These are phyloP conservation scores for Saccostrea glomerata DNA, from an alignment of 1,140 invertebrate species.

Conservation along the genomic window DNA sequence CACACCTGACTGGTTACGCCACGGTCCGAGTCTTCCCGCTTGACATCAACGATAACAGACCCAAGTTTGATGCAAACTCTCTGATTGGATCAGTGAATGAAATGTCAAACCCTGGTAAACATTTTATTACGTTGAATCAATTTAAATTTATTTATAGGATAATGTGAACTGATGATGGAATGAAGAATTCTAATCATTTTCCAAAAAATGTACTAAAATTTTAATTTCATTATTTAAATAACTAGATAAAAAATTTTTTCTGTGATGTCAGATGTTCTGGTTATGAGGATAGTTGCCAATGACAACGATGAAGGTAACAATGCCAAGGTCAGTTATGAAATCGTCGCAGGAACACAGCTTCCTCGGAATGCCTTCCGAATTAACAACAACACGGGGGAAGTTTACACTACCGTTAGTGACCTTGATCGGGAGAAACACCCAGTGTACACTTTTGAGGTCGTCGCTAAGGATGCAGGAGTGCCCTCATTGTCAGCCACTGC, in stretches of 20 bases:
- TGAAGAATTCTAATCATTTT: no score
- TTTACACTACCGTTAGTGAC: conserved; percentile 54
- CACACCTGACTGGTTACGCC: conserved; percentile 90
- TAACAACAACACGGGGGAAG: conserved; percentile 43
- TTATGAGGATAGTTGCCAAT: conserved; percentile 94
- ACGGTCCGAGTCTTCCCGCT: conserved; percentile 97
- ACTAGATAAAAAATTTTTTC: no score
- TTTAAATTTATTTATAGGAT: no score
- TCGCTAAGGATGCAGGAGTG: conserved; percentile 41
- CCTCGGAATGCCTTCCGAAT: conserved; percentile 45
- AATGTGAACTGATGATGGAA: no score
- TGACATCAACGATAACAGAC: conserved; percentile 99
- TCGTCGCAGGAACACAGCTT: conserved; percentile 1
- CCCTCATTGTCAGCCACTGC: conserved; percentile 27
- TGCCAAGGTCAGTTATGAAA: conserved; percentile 56
- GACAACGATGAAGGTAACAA: conserved; percentile 80
- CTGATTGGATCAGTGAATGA: conserved; percentile 68
- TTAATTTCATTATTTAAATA: no score
- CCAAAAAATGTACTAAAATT: no score
- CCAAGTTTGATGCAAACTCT: conserved; percentile 85
- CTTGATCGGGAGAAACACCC: conserved; percentile 45
- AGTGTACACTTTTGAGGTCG: conserved; percentile 16
- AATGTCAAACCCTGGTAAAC: conserved; percentile 64
- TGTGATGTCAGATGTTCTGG: conserved; percentile 85
- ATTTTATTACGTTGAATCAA: background rate